Base-by-base conservation (phyloP, 92 coral and sea anemone species). In the Muricea muricata region DNA sequence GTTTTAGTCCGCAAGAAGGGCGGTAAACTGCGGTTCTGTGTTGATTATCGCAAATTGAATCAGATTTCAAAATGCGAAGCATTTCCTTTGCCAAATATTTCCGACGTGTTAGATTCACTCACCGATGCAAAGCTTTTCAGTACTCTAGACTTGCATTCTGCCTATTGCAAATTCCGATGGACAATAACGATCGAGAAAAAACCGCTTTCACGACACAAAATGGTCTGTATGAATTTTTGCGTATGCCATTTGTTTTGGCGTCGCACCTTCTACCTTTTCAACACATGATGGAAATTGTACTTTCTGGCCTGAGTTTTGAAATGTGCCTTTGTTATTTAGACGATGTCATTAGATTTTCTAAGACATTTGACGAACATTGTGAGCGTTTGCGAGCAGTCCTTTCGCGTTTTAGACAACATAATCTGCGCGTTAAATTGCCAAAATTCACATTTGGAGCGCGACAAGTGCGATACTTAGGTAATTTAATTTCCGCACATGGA, bases 391-490 rank as follows among this genome's bases (percentile, higher is more conserved):
- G 55, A 11, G 65, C 75, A 12, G 87, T 71, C 55, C 76, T 82
- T 23, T 18, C 57, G 31, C 55, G 82, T 0, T 84, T 84, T 57
- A 57, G 75, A 25, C 42, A 58, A 45, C 87, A 84, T 48, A 81
- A 67, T 81, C 23, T 81, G 47, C 50, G 34, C 61, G 26, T 86
- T 0, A 90, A 90, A 57, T 80, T 90, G 9, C 30, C 65, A 12
- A 79, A 89, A 33, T 89, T 83, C 68, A 7, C 26, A 0, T 92
- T 90, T n/a, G n/a, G n/a, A 0, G 40, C 71, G 13, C 2, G 12
- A 2, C 18, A 90, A 28, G 90, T 92, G 4, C 26, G 70, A 6
- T 93, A 87, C 56, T 30, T 93, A 11, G 92, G 97, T 12, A 93
- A 85, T 17, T 47, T 84, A 0, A 87, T 93, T 17, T 91, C 91